Conservation (phyloP, 2,113 vertebrate genomes). For the Elephas maximus region DNA sequence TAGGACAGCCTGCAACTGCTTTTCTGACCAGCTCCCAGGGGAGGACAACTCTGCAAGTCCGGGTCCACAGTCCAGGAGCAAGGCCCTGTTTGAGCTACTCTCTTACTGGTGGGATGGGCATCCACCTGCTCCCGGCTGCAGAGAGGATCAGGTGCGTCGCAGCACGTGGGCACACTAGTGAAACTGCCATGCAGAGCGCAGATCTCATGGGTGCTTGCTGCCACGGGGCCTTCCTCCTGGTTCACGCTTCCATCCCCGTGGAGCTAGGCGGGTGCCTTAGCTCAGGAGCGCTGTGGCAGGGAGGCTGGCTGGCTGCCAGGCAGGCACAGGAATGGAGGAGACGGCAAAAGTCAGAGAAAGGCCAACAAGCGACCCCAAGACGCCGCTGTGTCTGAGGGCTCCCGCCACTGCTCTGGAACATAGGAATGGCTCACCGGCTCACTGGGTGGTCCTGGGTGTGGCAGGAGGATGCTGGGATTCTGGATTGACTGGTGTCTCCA, state of each 20-base stretch:
- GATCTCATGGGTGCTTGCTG: not conserved
- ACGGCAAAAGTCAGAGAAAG: not conserved
- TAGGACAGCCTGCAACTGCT: too few relatives aligned
- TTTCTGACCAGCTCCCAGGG: too few relatives aligned
- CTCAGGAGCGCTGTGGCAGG: not conserved
- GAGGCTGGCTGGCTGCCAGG: not conserved
- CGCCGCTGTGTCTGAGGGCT: not conserved
- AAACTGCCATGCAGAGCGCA: not conserved
- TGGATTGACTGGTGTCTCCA: too few relatives aligned
- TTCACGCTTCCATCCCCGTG: not conserved
- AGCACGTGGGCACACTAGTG: not conserved
- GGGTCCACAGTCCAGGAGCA: fast-evolving
- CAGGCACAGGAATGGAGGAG: not conserved
- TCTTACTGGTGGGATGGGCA: too few relatives aligned
- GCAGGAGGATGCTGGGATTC: not conserved
- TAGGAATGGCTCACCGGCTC: too few relatives aligned
- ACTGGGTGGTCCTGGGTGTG: fast-evolving
- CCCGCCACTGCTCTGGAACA: not conserved
- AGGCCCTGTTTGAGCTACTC: not conserved
- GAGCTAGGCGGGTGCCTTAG: not conserved
- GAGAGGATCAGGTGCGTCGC: not conserved
- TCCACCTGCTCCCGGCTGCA: fast-evolving
- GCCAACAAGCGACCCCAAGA: not conserved
- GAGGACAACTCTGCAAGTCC: too few relatives aligned
- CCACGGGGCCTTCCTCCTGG: not conserved